phyloP scores from a whole-genome alignment of 2,113 vertebrate genomes.

The Pavo muticus region DNA sequence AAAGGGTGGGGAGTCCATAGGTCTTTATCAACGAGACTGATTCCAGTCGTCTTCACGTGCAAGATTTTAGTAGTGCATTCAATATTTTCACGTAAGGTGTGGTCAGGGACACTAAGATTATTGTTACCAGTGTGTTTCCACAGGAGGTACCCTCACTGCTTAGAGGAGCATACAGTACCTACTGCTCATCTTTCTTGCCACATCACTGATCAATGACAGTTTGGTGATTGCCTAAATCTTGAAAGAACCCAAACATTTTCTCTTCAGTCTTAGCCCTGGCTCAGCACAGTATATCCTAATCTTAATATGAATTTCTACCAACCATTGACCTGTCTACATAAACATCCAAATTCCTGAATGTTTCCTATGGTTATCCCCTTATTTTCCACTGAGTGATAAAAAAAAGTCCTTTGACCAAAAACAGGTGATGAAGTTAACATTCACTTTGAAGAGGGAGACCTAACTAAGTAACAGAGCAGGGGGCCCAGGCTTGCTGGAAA shows the following conservation, averaged over 20 bases:
- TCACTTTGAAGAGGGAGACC: neutral
- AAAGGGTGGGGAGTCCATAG: neutral
- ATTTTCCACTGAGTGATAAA: neutral
- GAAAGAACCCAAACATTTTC: neutral
- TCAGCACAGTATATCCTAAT: neutral
- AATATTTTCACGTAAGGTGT: neutral
- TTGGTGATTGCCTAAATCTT: neutral
- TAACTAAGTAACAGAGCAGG: neutral
- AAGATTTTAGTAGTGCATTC: neutral
- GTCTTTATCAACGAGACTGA: neutral
- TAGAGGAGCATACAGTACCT: neutral
- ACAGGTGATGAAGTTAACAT: neutral
- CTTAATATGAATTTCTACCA: neutral
- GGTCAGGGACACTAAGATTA: neutral
- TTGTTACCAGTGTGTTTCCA: neutral
- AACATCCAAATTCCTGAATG: neutral
- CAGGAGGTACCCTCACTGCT: neutral
- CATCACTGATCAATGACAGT: rapidly evolving
- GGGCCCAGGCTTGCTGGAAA: neutral
- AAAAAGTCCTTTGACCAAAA: neutral
- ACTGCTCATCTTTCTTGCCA: neutral
- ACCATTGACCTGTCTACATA: neutral
- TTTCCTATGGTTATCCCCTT: rapidly evolving
- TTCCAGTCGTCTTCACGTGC: rapidly evolving
- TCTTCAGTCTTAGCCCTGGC: neutral